phyloP scores from a whole-genome alignment of 2,113 vertebrate genomes.

The Elaphurus davidianus region DNA sequence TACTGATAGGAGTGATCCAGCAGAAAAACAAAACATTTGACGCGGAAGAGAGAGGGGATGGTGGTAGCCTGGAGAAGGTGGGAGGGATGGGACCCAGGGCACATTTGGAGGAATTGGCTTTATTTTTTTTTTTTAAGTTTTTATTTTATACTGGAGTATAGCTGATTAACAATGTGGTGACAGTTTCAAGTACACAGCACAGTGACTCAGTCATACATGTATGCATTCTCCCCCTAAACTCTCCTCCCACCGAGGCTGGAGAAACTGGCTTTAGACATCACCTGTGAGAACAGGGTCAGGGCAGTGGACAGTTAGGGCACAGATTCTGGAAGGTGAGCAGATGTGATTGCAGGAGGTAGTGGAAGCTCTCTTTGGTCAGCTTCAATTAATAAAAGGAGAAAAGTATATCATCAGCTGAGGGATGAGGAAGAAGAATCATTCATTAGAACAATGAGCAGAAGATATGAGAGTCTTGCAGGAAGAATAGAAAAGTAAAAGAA shows the following conservation, averaged over 20 bases:
- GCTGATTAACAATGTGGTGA: neutral
- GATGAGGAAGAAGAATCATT: neutral
- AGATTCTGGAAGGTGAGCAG: neutral
- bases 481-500: neutral
- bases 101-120: neutral
- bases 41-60: neutral
- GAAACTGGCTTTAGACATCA: neutral
- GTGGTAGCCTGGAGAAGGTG: neutral
- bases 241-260: neutral
- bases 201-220: neutral
- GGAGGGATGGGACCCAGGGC: too few species aligned
- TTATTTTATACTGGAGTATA: neutral
- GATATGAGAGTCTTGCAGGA: neutral
- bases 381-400: neutral
- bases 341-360: too few species aligned
- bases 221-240: neutral
- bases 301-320: neutral
- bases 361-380: neutral
- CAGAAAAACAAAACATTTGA: neutral
- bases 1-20: fast-evolving
- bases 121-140: neutral
- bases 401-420: neutral
- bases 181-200: neutral
- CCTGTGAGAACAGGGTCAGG: neutral
- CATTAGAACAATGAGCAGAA: neutral